Evolutionary conservation across 2,113 vertebrate species (phyloP).

Genomic region (Hemibagrus wyckioides): DNA sequence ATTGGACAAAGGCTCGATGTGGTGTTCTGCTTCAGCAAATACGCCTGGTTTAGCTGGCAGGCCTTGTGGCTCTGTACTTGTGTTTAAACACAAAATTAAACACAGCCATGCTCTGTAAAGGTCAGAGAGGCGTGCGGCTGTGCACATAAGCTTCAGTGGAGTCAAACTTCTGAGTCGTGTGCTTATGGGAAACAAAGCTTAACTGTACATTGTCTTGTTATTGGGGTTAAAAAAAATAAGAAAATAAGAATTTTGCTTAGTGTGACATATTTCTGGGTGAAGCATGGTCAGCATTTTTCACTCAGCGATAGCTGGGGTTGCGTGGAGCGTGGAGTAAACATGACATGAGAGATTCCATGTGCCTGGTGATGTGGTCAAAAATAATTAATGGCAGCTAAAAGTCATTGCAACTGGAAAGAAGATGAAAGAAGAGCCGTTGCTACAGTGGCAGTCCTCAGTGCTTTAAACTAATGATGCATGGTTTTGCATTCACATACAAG

Average conservation of each 20-base stretch:
- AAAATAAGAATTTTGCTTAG: background rate
- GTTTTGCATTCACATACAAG: background rate
- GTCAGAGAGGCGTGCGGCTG: constrained; percentile 31
- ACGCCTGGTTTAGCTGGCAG: background rate
- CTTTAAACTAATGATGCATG: background rate
- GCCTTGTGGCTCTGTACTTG: background rate
- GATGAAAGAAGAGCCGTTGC: background rate
- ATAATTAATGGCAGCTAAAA: background rate
- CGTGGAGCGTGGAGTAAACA: background rate
- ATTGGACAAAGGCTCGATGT: constrained; percentile 18
- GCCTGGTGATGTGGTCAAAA: background rate
- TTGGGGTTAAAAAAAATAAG: background rate
- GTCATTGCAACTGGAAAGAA: background rate
- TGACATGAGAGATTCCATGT: background rate
- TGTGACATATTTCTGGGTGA: background rate
- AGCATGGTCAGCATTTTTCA: background rate
- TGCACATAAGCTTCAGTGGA: background rate
- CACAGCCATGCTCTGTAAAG: constrained; percentile 26
- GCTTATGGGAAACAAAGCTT: background rate
- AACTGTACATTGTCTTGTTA: background rate
- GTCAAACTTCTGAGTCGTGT: background rate
- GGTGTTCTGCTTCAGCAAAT: constrained; percentile 25
- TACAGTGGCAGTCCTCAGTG: background rate
- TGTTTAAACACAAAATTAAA: constrained; percentile 29
- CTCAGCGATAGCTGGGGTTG: background rate